Base-by-base conservation (phyloP, 2,113 vertebrate genomes). In the Galbula dea region DNA sequence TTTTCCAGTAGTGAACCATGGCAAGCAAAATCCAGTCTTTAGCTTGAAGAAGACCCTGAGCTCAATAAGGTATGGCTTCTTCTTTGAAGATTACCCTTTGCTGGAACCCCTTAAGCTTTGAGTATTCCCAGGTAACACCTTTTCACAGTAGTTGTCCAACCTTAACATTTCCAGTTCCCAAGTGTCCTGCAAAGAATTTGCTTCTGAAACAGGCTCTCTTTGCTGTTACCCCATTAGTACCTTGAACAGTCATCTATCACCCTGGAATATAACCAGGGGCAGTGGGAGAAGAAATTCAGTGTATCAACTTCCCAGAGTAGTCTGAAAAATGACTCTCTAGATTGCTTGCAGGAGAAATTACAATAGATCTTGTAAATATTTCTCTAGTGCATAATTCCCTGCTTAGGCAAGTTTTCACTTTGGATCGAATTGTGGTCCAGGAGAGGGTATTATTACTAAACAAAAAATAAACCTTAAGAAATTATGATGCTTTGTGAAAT, bases 311-410 rank as follows among this genome's bases (percentile, higher is more conserved):
- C 77, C 61, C 69, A 76, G 23, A 52, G 55, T 23, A 62, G 10
- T 41, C 68, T 77, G 75, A 95, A 94, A 96, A 96, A 89, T 90
- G 10, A 94, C 85, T 95, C 74, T 84, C 86, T 90, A 93, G 95
- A 89, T 90, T 10, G 58, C 66, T 75, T 93, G 78, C 63, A 93
- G 45, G 54, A 93, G 90, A 96, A 96, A 97, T 96, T 96, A 94
- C 83, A 95, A 93, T 96, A 96, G 87, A 92, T 96, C 95, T 97
- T 97, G 88, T 96, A 97, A 97, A 97, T 96, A 97, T 97, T 96
- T 96, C 97, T 97, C 96, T 71, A 91, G 96, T 95, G 97, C 96
- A 84, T 96, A 98, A 97, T 97, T 98, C 95, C 83, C 88, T 93
- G 90, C 78, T 94, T 86, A 95, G 80, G 97, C 93, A 96, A 96